Evolutionary conservation across 2,888 invertebrate species (phyloP).

Genomic region (Atrina japonica): DNA sequence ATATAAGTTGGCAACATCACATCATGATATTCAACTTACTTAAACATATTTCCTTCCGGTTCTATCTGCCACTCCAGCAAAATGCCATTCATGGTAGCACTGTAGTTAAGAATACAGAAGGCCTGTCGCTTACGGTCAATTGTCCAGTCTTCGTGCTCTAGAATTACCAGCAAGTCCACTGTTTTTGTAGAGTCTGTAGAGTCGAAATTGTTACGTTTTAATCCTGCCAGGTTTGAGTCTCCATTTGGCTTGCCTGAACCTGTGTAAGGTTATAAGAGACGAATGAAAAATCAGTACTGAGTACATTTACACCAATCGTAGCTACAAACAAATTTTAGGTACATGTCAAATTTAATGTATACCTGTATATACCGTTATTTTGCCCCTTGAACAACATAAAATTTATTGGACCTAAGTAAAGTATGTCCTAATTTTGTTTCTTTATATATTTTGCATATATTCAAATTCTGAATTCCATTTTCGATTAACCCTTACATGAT

Average conservation of each 20-base stretch:
- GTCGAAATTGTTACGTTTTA: conserved; percentile 47
- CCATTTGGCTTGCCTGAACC: conserved; percentile 42
- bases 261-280: too few relatives aligned
- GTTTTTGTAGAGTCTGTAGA: conserved; percentile 36
- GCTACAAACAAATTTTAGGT: too few relatives aligned
- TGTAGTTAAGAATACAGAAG: conserved; percentile 67
- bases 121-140: conserved; percentile 64
- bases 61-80: conserved; percentile 67
- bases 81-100: conserved; percentile 64
- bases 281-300: neutral
- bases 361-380: too few relatives aligned
- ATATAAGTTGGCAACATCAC: too few relatives aligned
- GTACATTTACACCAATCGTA: neutral
- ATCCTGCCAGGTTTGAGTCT: conserved; percentile 63
- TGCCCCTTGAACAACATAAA: too few relatives aligned
- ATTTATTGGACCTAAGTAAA: too few relatives aligned
- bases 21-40: too few relatives aligned
- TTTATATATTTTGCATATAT: too few relatives aligned
- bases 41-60: conserved; percentile 54
- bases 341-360: too few relatives aligned
- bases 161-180: conserved; percentile 54
- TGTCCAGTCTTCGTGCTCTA: conserved; percentile 68
- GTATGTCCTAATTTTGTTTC: too few relatives aligned
- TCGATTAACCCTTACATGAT: too few relatives aligned
- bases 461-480: too few relatives aligned